These are phyloP conservation scores for Ormyrus nitidulus DNA, from an alignment of 2,888 invertebrate species.

Conservation along the genomic window DNA sequence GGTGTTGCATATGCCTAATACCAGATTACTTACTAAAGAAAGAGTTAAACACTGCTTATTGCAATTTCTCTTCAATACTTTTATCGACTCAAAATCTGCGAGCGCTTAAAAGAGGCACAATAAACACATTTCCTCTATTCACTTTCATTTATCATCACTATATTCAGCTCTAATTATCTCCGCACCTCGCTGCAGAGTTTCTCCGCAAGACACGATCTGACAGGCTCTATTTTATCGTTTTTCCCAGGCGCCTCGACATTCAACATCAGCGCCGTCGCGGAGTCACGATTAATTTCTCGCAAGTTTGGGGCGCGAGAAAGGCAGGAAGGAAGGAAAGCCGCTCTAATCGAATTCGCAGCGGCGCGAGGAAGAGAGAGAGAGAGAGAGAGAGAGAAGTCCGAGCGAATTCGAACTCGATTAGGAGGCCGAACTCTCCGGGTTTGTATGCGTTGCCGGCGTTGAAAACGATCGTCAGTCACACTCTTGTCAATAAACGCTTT, in stretches of 20 bases:
- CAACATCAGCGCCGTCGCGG: not conserved
- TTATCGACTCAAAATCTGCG: no score
- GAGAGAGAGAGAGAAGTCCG: not conserved
- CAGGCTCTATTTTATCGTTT: not conserved
- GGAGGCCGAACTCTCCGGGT: no score
- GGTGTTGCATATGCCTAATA: no score
- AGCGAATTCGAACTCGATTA: no score
- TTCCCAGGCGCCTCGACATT: not conserved
- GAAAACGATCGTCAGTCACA: conserved; percentile 28
- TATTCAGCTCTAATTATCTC: no score
- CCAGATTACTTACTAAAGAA: no score
- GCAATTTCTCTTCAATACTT: no score
- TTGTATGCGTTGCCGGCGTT: not conserved
- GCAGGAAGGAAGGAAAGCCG: not conserved
- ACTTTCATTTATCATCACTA: no score
- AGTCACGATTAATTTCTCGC: conserved; percentile 19
- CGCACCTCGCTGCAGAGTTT: no score
- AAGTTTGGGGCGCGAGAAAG: not conserved
- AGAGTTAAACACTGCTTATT: no score
- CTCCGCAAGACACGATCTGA: not conserved
- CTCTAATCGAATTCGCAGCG: conserved; percentile 14
- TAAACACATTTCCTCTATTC: no score
- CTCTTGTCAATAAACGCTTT: conserved; percentile 38
- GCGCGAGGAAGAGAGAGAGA: not conserved
- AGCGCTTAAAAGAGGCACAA: no score